Base-by-base conservation (phyloP, 1,140 invertebrate species). In the Periplaneta americana region DNA sequence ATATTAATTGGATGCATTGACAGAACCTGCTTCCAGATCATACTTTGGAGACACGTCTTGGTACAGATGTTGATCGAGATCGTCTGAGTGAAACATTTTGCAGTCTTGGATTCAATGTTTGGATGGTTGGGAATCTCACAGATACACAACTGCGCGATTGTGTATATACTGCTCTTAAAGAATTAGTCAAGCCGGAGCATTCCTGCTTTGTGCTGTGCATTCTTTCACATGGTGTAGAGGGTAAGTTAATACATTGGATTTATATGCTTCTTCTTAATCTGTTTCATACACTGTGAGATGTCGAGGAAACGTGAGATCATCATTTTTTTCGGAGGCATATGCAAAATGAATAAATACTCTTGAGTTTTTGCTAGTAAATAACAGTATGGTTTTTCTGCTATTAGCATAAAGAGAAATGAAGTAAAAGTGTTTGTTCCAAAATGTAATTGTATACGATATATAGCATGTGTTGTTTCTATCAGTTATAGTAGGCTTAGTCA, bases 1-100 rank as follows among this genome's bases (percentile, higher is more conserved):
- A n/a, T n/a, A n/a, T n/a, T n/a, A n/a, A n/a, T n/a, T n/a, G n/a
- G n/a, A n/a, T n/a, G n/a, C n/a, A n/a, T 80, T 32, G 31, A 28
- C 35, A 34, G 31, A 8, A 8, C 0, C 8, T 34, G 10, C n/a
- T 82, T 18, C 33, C 37, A 31, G n/a, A 78, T 22, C 15, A 76
- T 34, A 5, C n/a, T n/a, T 37, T 82, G 57, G 76, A 78, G 28
- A n/a, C 15, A 33, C 35, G 81, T 6, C n/a, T 79, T 34, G 81
- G 81, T 17, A 82, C 81, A 34, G 81, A 82, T 79, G 34, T 74
- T 6, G 81, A 82, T n/a, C 57, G 81, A 34, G 81, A 82, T 36
- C 28, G 81, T 34, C 37, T 82, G 31, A 48, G 34, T n/a, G 81
- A 82, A 34, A 74, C 75, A 74, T 82, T 82, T 34, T 31, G 28